Percentiles rank a stretch among this genome's conserved stretches.
phyloP scores from a whole-genome alignment of 2,888 invertebrate species.

The Strigamia maritima region DNA sequence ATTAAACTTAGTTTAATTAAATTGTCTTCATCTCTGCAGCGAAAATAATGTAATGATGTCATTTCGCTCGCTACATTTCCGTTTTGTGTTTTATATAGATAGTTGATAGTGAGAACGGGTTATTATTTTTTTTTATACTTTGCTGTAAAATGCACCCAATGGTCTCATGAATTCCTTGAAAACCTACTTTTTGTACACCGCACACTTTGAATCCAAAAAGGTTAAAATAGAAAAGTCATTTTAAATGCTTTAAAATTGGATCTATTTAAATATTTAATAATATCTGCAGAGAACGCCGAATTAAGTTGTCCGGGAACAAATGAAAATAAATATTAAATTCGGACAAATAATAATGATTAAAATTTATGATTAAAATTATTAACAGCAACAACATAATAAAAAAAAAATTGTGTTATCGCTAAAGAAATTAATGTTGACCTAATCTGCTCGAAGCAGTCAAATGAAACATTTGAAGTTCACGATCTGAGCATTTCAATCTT shows the following conservation, averaged over 20 bases:
- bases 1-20: constrained; percentile 12
- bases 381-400: too few relatives aligned
- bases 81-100: neutral
- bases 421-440: neutral
- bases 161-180: neutral
- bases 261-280: too few relatives aligned
- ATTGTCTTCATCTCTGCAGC: neutral
- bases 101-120: neutral
- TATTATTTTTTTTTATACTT: neutral
- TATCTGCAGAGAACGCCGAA: too few relatives aligned
- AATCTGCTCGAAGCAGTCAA: neutral
- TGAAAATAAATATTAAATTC: too few relatives aligned
- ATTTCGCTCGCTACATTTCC: neutral
- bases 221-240: too few relatives aligned
- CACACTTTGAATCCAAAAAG: too few relatives aligned
- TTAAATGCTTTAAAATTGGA: too few relatives aligned
- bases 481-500: constrained; percentile 8
- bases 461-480: neutral
- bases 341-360: too few relatives aligned
- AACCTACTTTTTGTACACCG: too few relatives aligned
- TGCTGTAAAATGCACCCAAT: neutral
- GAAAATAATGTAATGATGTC: neutral
- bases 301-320: too few relatives aligned
- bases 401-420: neutral
- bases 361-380: too few relatives aligned